A percentile compares a stretch with the other conserved stretches of the same genome.
These are phyloP conservation scores for Caenorhabditis sinica DNA, from an alignment of 2,888 invertebrate species.

Conservation along the genomic window DNA sequence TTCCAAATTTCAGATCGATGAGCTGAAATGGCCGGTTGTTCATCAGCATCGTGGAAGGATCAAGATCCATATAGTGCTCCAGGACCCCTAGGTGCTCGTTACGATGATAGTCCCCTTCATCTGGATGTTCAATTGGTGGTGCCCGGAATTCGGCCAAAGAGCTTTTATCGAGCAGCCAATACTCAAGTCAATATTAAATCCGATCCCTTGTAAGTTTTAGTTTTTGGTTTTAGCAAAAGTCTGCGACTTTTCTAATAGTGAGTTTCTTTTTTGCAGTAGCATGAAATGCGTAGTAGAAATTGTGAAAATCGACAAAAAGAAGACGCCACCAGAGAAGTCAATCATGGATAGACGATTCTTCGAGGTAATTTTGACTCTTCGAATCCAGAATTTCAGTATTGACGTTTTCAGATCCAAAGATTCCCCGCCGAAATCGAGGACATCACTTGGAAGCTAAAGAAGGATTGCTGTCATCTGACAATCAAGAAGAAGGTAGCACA, in stretches of 20 bases:
- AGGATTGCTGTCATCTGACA: slow-evolving; percentile 71
- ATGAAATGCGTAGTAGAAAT: slow-evolving; percentile 72
- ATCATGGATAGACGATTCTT: slow-evolving; percentile 72
- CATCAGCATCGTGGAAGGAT: slow-evolving; percentile 58
- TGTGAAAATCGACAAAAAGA: slow-evolving; percentile 73
- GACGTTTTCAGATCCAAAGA: slow-evolving; percentile 50
- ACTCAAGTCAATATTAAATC: slow-evolving; percentile 73
- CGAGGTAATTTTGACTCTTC: slow-evolving; percentile 43
- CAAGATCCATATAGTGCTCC: slow-evolving; percentile 62
- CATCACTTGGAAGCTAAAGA: slow-evolving; percentile 73
- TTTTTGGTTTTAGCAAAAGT: background rate
- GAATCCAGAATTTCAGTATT: background rate
- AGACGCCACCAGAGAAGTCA: slow-evolving; percentile 71
- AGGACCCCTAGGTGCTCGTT: slow-evolving; percentile 67
- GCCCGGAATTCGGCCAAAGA: slow-evolving; percentile 72
- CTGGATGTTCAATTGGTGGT: slow-evolving; percentile 73
- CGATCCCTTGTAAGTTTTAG: slow-evolving; percentile 70
- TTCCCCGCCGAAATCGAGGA: slow-evolving; percentile 72
- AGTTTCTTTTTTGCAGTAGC: slow-evolving; percentile 44
- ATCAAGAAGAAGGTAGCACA: slow-evolving; percentile 69
- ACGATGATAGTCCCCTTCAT: slow-evolving; percentile 65
- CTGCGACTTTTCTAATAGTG: background rate
- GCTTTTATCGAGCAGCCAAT: slow-evolving; percentile 70
- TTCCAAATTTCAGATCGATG: slow-evolving; percentile 40
- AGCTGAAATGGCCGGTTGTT: slow-evolving; percentile 49